Evolutionary conservation across 2,797 vertebrate species (phyloP), one percentile per base, ranked within the genome.

Genomic region (Smutsia temminckii): DNA sequence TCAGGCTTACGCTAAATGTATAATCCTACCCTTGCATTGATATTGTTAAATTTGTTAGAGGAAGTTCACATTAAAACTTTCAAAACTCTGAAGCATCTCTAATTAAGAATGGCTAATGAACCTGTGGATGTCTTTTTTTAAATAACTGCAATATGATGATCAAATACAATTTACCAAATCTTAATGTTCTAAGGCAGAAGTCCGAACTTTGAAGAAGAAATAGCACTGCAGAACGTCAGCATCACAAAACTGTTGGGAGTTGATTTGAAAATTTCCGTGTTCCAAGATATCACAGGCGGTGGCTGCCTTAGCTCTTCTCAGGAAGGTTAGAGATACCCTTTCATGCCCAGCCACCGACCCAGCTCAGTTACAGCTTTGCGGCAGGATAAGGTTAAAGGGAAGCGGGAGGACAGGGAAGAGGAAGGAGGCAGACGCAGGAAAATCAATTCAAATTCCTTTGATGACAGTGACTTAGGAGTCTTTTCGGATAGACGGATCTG

Each of bases 321-420:
- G 97, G 97, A 96, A 69, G 97, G 91, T 84, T 37, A 84, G 95
- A 9, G 97, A 97, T 98, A 96, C 87, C 84, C 97, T 97, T 96
- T 97, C 98, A 93, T 92, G 89, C 94, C 95, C 95, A 94, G 97
- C 97, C 98, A 97, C 97, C 96, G 98, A 74, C 93, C 71, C 94
- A 94, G 99, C 99, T 99, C 99, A 96, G 98, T 99, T 99, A 99
- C 99, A 99, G 98, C 97, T 97, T 93, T 97, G 95, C 8, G 97
- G 93, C 97, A 90, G 98, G 98, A 97, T 97, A 98, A 98, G 99
- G 98, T 98, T 99, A 98, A 99, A 99, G 99, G 97, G 94, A 95
- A 96, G 97, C 96, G 98, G 97, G 11, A 99, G 99, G 96, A 88
- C 95, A 96, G 98, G 96, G 98, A 96, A 99, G 97, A 94, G 93